Base-by-base conservation (phyloP, 1,140 invertebrate species). In the Procambarus clarkii region DNA sequence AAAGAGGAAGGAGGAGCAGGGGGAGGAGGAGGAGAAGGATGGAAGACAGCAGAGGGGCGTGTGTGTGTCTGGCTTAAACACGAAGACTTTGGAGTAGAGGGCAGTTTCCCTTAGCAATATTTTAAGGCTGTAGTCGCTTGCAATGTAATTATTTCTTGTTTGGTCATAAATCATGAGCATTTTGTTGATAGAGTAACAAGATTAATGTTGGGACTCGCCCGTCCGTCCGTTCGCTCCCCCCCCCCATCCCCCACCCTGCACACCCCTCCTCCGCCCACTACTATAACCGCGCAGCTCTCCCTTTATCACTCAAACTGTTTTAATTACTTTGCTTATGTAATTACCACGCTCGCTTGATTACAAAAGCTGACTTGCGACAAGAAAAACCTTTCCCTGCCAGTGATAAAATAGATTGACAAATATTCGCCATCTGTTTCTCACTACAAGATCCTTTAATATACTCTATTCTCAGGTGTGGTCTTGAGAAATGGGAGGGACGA, bases 161-260 rank as follows among this genome's bases (percentile, higher is more conserved):
- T 60, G 58, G 13, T 46, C 71, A 76, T 86, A 86, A 86, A 86
- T 86, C 83, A 86, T 50, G 83, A 34, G 50, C 44, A 54, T 45
- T 45, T n/a, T 64, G 83, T 86, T 76, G 83, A 86, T 76, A 76
- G 69, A 50, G 83, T 34, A 50, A 86, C 71, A 86, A 86, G 83
- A 86, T 86, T 46, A 77, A 86, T 86, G 83, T 24, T 54, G 50
- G 50, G 50, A 54, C 50, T 54, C 13, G 50, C 50, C 50, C 13
- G 50, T 1, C 2, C 50, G 50, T 13, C 50, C 50, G 13, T 13
- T 13, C 50, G 50, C 50, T 3, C 2, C 50, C 13, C 8, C 8
- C 8, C 50, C 50, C 50, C 8, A 1, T 3, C 50, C 8, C 50
- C 8, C 21, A 48, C n/a, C 24, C 46, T 2, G 11, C 34, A 18